These are phyloP conservation scores for Halocynthia roretzi DNA, from an alignment of 23 tunicate species.

Conservation along the genomic window DNA sequence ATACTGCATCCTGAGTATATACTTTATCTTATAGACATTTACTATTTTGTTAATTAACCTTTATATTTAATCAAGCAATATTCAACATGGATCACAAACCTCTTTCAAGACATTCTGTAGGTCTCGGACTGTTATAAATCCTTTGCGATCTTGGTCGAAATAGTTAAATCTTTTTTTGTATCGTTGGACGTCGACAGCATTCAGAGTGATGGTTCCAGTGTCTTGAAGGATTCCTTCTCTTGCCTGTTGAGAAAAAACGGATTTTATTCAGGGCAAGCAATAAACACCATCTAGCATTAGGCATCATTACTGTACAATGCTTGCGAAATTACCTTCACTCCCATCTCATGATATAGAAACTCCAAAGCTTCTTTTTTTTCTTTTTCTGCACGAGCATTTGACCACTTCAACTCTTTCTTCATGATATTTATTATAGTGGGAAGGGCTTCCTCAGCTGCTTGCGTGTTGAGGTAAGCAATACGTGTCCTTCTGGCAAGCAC, in stretches of 20 bases:
- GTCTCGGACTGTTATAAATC: constrained; percentile 77
- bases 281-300: too few relatives aligned
- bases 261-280: background rate
- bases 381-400: constrained; percentile 42
- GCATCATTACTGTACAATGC: too few relatives aligned
- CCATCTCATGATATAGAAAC: constrained; percentile 74
- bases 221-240: constrained; percentile 24
- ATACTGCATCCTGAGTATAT: too few relatives aligned
- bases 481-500: constrained; percentile 77
- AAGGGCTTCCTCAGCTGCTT: constrained; percentile 94
- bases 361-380: constrained; percentile 65
- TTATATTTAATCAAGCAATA: too few relatives aligned
- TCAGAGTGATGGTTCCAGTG: constrained; percentile 34
- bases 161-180: constrained; percentile 58
- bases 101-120: constrained; percentile 52
- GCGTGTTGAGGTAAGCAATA: constrained; percentile 65
- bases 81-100: background rate
- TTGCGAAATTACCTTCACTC: constrained; percentile 42
- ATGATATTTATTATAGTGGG: constrained; percentile 69
- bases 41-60: too few relatives aligned
- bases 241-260: constrained; percentile 20
- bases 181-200: constrained; percentile 57
- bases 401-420: constrained; percentile 69
- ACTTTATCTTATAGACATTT: too few relatives aligned
- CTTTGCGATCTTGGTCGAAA: constrained; percentile 71